Evolutionary conservation across 1,140 invertebrate genomes (phyloP), one percentile per base, ranked within the genome.

Genomic region (Oncopodura yosiiana): DNA sequence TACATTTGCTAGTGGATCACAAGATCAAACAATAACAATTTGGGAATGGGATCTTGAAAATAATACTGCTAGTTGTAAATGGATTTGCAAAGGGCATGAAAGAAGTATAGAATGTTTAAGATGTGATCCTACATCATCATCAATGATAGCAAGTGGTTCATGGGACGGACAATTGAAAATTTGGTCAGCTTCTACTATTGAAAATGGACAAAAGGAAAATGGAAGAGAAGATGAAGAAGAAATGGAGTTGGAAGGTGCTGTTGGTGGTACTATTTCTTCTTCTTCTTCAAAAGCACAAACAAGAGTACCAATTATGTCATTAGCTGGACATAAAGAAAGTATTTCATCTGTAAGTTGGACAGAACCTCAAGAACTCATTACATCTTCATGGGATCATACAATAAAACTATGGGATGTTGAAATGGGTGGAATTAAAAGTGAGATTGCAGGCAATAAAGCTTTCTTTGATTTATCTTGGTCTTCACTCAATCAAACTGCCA

Each of bases 321-420:
- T 99, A 53, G 82, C 85, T 70, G 92, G 93, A 0, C 95, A 99
- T 68, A 81, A 82, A 60, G 94, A 98, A 71, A 84, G 82, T 18
- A 78, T 99, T 6, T 89, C 87, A 6, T 80, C 81, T 0, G 76
- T 90, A 1, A 74, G 80, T 38, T 99, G 93, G 92, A 78, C 85
- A 53, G 81, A 84, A 56, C 74, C 74, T 46, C 73, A 79, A 36
- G 82, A 81, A 52, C 68, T 96, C 2, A 77, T 87, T 12, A 91
- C 90, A 0, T 78, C 80, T 60, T 86, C 87, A 0, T 94, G 93
- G 92, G 95, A 99, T 75, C 93, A 98, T 66, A 90, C 92, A 1
- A 73, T 99, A 9, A 84, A 87, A 69, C 65, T 94, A 3, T 99
- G 95, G 95, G 94, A 99, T 73, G 74, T 87, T 21, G 82, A 92